Evolutionary conservation across 2,888 invertebrate species (phyloP).

Genomic region (Sympetrum striolatum): DNA sequence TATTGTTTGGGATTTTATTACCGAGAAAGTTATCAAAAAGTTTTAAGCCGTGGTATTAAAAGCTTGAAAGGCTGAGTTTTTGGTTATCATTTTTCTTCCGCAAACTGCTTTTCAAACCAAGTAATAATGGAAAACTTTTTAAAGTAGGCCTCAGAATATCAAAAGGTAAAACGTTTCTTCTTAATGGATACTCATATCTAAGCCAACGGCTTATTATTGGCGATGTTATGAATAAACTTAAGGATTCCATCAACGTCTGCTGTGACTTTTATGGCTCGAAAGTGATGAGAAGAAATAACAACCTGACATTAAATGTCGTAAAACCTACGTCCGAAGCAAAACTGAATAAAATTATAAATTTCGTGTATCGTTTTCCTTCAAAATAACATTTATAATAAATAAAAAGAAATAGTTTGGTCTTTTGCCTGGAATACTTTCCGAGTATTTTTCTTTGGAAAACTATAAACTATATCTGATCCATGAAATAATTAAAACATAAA

Average conservation of each 20-base stretch:
- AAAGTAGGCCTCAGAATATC: not conserved
- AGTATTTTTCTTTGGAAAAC: too few species aligned
- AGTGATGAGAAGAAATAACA: not conserved
- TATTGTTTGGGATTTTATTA: not conserved
- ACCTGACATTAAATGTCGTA: not conserved
- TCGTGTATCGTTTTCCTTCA: too few species aligned
- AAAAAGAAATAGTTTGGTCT: too few species aligned
- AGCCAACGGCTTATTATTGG: not conserved
- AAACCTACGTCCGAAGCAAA: not conserved
- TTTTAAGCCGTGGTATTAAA: constrained; percentile 3
- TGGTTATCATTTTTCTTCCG: not conserved
- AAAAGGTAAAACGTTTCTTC: not conserved
- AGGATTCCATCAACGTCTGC: not conserved
- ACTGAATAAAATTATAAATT: too few species aligned
- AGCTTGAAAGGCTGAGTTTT: not conserved
- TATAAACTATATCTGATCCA: too few species aligned
- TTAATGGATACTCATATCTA: not conserved
- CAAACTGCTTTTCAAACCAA: not conserved
- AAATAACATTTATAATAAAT: too few species aligned
- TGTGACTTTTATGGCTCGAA: not conserved
- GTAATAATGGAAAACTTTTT: constrained; percentile 18
- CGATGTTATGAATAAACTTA: not conserved
- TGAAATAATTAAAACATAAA: too few species aligned
- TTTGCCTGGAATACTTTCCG: too few species aligned
- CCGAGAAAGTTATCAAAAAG: constrained; percentile 12